A percentile compares a stretch with the other conserved stretches of the same genome.
Evolutionary conservation across 1,140 invertebrate species (phyloP).

Genomic region (Hestina assimilis): DNA sequence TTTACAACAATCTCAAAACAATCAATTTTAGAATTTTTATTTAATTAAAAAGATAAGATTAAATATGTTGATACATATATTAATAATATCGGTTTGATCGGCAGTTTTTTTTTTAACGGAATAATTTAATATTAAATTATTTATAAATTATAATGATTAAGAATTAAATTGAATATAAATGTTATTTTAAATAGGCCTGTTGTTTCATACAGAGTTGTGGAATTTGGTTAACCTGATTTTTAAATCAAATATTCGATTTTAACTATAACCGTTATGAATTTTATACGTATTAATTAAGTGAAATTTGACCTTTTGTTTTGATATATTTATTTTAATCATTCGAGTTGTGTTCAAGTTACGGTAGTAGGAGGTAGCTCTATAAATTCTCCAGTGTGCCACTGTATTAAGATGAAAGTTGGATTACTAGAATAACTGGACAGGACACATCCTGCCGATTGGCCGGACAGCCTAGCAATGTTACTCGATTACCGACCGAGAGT

Average conservation of each 20-base stretch:
- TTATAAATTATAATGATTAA: no score
- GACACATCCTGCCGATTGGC: conserved; percentile 3
- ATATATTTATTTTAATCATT: background rate
- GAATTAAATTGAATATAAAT: background rate
- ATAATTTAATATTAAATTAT: no score
- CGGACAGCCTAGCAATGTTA: conserved; percentile 5
- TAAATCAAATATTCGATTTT: conserved; percentile 4
- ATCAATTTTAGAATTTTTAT: no score
- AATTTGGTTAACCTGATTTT: conserved; percentile 16
- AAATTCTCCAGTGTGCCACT: conserved; percentile 22
- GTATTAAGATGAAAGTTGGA: conserved; percentile 22
- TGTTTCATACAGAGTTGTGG: background rate
- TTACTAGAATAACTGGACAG: conserved; percentile 26
- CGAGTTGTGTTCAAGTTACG: background rate
- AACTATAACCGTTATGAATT: conserved; percentile 3
- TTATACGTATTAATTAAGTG: background rate
- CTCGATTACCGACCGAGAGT: background rate
- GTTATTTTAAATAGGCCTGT: background rate
- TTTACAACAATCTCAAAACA: no score
- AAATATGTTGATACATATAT: no score
- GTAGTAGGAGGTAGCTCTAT: conserved; percentile 14
- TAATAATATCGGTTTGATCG: no score
- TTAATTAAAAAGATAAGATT: no score
- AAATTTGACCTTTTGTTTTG: background rate
- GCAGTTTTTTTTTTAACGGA: no score